Conservation (phyloP, 2,888 invertebrate genomes). For the Perithous albicinctus region DNA sequence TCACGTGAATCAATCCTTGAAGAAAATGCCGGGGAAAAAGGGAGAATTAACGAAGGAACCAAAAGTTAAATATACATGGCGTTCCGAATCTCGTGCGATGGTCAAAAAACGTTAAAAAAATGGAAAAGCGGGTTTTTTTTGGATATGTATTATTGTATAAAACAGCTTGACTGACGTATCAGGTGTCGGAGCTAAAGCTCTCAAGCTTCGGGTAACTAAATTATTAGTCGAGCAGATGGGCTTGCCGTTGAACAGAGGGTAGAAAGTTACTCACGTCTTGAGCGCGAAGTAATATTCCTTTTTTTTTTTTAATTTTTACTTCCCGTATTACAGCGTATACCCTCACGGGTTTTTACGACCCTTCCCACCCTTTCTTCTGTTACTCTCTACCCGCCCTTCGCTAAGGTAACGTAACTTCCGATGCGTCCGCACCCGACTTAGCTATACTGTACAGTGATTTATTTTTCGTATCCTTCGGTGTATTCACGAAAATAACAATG, state of each 20-base stretch:
- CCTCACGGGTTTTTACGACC: too few relatives aligned
- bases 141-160: background rate
- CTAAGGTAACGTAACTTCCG: too few relatives aligned
- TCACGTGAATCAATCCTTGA: constrained; percentile 14
- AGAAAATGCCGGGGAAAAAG: background rate
- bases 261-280: constrained; percentile 49
- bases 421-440: too few relatives aligned
- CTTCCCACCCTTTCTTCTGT: too few relatives aligned
- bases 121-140: background rate
- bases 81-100: constrained; percentile 27
- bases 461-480: too few relatives aligned
- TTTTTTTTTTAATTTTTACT: too few relatives aligned
- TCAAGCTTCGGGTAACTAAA: constrained; percentile 10
- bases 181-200: background rate
- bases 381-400: too few relatives aligned
- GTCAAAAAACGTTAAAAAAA: background rate
- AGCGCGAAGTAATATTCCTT: too few relatives aligned
- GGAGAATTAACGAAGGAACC: background rate
- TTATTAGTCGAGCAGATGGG: constrained; percentile 15
- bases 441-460: too few relatives aligned
- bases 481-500: too few relatives aligned
- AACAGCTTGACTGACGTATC: constrained; percentile 11
- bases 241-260: constrained; percentile 9
- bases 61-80: background rate
- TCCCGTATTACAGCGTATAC: too few relatives aligned